Conservation (phyloP, 2,888 invertebrate genomes). For the Oxystoma pomonae region DNA sequence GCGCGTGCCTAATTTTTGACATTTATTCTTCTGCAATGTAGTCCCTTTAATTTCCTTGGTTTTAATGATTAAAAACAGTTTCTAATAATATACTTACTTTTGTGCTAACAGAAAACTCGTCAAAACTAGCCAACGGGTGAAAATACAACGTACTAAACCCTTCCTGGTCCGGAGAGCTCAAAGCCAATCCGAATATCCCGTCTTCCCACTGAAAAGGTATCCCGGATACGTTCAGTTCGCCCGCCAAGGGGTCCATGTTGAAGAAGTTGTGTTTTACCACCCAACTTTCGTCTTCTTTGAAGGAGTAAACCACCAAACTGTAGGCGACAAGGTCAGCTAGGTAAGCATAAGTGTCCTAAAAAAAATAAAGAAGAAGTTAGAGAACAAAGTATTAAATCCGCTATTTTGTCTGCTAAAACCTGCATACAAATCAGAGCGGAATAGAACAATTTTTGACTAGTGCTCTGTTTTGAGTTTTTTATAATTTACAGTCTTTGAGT, state of each 20-base stretch:
- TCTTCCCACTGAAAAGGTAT: slow-evolving; percentile 70
- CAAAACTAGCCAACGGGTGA: slow-evolving; percentile 72
- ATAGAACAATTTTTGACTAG: too few relatives aligned
- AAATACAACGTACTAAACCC: slow-evolving; percentile 72
- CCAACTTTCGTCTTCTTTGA: slow-evolving; percentile 69
- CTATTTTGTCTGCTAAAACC: too few relatives aligned
- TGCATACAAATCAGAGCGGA: too few relatives aligned
- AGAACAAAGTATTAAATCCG: too few relatives aligned
- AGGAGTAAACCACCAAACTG: slow-evolving; percentile 72
- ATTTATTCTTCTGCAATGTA: too few relatives aligned
- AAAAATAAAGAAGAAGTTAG: too few relatives aligned
- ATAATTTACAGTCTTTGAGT: too few relatives aligned
- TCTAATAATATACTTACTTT: slow-evolving; percentile 37
- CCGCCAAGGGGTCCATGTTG: slow-evolving; percentile 58
- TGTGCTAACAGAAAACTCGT: slow-evolving; percentile 73
- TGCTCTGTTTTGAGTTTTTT: too few relatives aligned
- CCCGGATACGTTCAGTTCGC: slow-evolving; percentile 68
- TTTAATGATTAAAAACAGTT: not conserved
- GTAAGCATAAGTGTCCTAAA: slow-evolving; percentile 63
- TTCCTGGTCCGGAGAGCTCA: slow-evolving; percentile 60
- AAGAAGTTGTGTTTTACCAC: slow-evolving; percentile 51
- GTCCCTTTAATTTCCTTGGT: not conserved
- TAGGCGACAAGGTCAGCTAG: slow-evolving; percentile 66
- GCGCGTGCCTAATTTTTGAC: too few relatives aligned
- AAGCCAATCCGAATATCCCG: slow-evolving; percentile 69